Conservation (phyloP, 2,797 vertebrate genomes). For the Leuciscus waleckii region DNA sequence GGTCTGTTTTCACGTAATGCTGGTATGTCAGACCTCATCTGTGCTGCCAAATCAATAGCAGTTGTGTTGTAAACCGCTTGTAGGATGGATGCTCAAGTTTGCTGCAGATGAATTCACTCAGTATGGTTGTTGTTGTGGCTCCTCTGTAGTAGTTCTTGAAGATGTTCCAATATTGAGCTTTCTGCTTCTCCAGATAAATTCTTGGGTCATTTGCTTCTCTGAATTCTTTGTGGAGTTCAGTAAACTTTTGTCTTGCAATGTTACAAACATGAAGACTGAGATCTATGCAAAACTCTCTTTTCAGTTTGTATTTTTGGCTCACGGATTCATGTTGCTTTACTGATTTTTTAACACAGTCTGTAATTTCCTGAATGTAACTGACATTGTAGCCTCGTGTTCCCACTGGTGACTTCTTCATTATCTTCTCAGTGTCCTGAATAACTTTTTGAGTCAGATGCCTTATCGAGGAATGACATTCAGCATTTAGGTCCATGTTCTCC, state of each 20-base stretch:
- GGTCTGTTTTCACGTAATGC: slow-evolving; percentile 56
- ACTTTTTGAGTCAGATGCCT: not conserved
- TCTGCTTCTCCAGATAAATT: slow-evolving; percentile 65
- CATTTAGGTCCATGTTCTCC: not conserved
- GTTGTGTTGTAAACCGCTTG: not conserved
- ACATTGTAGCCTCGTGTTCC: not conserved
- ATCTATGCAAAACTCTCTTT: slow-evolving; percentile 47
- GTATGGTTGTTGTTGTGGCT: slow-evolving; percentile 62
- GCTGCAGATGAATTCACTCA: slow-evolving; percentile 64
- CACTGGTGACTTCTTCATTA: slow-evolving; percentile 11
- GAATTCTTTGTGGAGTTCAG: slow-evolving; percentile 57
- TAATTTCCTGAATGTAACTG: not conserved
- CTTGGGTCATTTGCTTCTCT: slow-evolving; percentile 61
- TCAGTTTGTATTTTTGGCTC: slow-evolving; percentile 11
- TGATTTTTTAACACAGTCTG: not conserved
- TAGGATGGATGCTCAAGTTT: slow-evolving; percentile 63
- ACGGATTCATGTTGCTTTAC: not conserved
- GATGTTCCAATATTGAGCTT: slow-evolving; percentile 64
- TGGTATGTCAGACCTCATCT: slow-evolving; percentile 51
- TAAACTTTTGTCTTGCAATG: slow-evolving; percentile 43
- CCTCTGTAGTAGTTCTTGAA: slow-evolving; percentile 73
- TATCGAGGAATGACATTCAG: not conserved
- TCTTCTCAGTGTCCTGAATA: slow-evolving; percentile 9
- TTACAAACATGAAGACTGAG: slow-evolving; percentile 52
- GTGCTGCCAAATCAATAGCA: slow-evolving; percentile 25